A percentile compares a stretch with the other conserved stretches of the same genome.
Conservation (phyloP, 1,140 invertebrate species). For the Trichogramma pretiosum region DNA sequence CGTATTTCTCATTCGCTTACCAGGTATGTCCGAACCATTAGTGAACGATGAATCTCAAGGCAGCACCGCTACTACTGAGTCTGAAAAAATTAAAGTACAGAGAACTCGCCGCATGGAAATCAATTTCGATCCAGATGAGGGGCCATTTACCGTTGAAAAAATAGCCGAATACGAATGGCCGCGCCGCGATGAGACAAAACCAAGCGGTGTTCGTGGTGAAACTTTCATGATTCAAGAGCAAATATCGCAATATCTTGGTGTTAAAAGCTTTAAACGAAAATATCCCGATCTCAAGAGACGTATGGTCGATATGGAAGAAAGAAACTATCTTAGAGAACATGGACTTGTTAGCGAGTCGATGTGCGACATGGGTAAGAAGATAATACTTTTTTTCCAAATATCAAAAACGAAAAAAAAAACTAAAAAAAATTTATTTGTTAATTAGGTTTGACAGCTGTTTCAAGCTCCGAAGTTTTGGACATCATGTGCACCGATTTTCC, state of each 20-base stretch:
- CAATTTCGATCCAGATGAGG: constrained; percentile 57
- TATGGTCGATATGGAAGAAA: constrained; percentile 79
- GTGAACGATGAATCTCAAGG: constrained; percentile 70
- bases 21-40: constrained; percentile 44
- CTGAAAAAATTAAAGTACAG: constrained; percentile 52
- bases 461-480: constrained; percentile 84
- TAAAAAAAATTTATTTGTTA: constrained; percentile 6
- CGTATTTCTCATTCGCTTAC: not conserved
- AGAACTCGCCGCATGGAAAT: constrained; percentile 66
- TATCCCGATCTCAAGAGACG: constrained; percentile 84
- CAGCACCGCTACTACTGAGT: constrained; percentile 60
- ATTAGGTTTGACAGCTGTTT: constrained; percentile 79
- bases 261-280: constrained; percentile 92
- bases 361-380: constrained; percentile 79
- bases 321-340: constrained; percentile 76
- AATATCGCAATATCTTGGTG: constrained; percentile 81
- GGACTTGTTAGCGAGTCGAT: constrained; percentile 82
- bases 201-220: constrained; percentile 61
- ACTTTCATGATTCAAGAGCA: constrained; percentile 86
- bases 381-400: too few species aligned
- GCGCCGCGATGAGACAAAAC: constrained; percentile 78
- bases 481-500: constrained; percentile 93
- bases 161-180: constrained; percentile 94
- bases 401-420: not conserved
- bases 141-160: constrained; percentile 72